Evolutionary conservation across 2,888 invertebrate genomes (phyloP), one percentile per base, ranked within the genome.

Genomic region (Tenthredo scrophulariae): DNA sequence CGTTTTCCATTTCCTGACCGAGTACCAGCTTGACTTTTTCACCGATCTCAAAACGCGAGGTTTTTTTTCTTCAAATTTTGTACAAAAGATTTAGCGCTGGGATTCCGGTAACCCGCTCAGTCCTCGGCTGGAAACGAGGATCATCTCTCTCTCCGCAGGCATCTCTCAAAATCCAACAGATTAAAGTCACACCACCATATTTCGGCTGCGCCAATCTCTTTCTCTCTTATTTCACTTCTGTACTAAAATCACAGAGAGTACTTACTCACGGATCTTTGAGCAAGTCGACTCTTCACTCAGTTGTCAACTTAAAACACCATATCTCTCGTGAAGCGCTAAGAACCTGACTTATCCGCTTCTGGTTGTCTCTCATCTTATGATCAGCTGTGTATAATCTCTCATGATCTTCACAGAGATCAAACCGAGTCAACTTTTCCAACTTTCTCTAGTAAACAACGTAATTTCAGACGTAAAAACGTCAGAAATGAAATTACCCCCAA

Each of bases 21-120:
- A 43, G 22, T 22, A 40, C n/a, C 77, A 33, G 50, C 75, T 77
- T 77, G 75, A 77, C 75, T 77, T 77, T 77, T 54, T 77, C 77
- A 77, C 77, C 54, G 43, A n/a, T 54, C n/a, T 62, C 10, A 26
- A 10, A 26, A 3, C 29, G 67, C 40, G 43, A 43, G 43, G 1
- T 54, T 77, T 77, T 77, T 75, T 50, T n/a, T 22, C 2, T 22
- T n/a, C 58, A 50, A 77, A 54, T 22, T 43, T 43, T 29, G 40
- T 18, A 74, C 46, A 77, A 54, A 54, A 33, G 18, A 54, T 54
- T 54, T 29, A 54, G 77, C 54, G 54, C 77, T 18, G 7, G 50
- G 50, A 29, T 33, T n/a, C n/a, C 33, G 54, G 18, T 77, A 54
- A 77, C 74, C 74, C 74, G 74, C 40, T 74, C 40, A 74, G 26